phyloP scores from a whole-genome alignment of 2,113 vertebrate species.

The Alexandromys fortis region DNA sequence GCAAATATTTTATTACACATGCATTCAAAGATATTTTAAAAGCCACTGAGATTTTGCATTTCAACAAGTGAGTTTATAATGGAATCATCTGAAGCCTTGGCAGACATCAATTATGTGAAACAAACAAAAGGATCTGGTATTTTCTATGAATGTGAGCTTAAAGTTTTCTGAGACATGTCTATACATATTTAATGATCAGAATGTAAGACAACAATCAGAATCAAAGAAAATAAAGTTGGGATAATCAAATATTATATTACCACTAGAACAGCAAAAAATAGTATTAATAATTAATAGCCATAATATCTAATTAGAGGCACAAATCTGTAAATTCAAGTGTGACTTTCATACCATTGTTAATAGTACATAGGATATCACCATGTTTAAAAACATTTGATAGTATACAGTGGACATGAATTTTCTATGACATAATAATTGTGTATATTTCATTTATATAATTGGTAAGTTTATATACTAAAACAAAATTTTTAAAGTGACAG shows the following conservation, averaged over 20 bases:
- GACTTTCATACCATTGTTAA: neutral
- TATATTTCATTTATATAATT: neutral
- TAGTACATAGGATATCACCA: neutral
- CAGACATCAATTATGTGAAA: neutral
- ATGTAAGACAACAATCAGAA: neutral
- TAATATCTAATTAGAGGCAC: neutral
- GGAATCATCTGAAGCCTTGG: neutral
- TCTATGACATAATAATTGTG: neutral
- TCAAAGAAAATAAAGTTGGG: neutral
- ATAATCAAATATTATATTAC: neutral
- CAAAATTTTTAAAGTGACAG: neutral
- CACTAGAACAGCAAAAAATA: neutral
- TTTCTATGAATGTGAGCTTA: neutral
- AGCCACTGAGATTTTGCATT: neutral
- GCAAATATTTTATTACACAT: neutral
- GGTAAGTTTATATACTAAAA: neutral
- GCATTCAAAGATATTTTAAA: neutral
- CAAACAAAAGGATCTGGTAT: neutral
- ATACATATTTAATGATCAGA: neutral
- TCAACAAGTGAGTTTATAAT: neutral
- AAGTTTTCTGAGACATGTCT: neutral
- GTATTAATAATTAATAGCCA: neutral
- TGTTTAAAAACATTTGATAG: neutral
- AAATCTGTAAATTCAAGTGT: neutral
- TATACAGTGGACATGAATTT: neutral